phyloP scores from a whole-genome alignment of 2,888 invertebrate species.

The Mythimna ferrago region DNA sequence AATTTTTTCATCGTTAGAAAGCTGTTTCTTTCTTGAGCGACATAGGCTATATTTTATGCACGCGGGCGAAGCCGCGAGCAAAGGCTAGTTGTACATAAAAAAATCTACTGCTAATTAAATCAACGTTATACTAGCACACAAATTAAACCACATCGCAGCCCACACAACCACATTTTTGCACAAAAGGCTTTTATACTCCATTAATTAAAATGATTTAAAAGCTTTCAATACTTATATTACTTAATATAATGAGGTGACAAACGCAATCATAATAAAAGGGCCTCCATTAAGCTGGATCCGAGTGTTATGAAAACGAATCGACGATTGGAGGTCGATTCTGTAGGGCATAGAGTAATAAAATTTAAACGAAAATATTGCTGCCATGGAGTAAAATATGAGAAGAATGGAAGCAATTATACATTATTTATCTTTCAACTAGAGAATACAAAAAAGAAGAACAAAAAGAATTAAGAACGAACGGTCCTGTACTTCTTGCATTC shows the following conservation, averaged over 20 bases:
- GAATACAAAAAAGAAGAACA: too few relatives aligned
- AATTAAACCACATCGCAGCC: constrained; percentile 1
- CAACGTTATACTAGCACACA: neutral
- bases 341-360: constrained; percentile 7
- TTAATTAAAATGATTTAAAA: constrained; percentile 54
- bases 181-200: constrained; percentile 25
- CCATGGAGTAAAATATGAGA: neutral
- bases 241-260: constrained; percentile 48
- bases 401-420: neutral
- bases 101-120: neutral
- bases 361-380: constrained; percentile 17
- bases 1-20: too few relatives aligned
- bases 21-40: too few relatives aligned
- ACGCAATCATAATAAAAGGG: constrained; percentile 44
- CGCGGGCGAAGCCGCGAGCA: too few relatives aligned
- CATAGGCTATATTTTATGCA: too few relatives aligned
- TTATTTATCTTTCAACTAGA: neutral
- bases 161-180: constrained; percentile 14
- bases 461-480: too few relatives aligned
- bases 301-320: constrained; percentile 40
- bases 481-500: too few relatives aligned
- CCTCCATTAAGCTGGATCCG: constrained; percentile 36
- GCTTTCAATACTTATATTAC: constrained; percentile 35
- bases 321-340: constrained; percentile 33
- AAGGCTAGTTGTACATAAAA: neutral